A percentile compares a stretch with the other conserved stretches of the same genome.
Evolutionary conservation across 2,888 invertebrate genomes (phyloP).

Genomic region (Belgica antarctica): DNA sequence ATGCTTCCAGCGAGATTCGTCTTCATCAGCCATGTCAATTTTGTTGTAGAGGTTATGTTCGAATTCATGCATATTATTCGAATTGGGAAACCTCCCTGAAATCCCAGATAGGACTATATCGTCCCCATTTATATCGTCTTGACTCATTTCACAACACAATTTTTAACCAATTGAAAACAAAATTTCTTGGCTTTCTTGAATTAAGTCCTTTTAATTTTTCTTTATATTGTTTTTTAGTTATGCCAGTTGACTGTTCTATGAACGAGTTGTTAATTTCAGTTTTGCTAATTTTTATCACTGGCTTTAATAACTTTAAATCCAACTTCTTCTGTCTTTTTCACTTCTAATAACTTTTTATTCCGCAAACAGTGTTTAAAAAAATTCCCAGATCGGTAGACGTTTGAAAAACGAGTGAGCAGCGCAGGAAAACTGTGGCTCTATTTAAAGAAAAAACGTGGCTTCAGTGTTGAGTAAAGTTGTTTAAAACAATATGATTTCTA

Average conservation of each 20-base stretch:
- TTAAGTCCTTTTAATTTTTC: neutral
- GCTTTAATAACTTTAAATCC: neutral
- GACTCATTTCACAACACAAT: neutral
- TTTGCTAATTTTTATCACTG: neutral
- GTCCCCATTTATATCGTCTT: constrained; percentile 50
- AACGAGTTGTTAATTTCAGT: too few species aligned
- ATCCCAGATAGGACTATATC: constrained; percentile 62
- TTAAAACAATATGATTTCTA: neutral
- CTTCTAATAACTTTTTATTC: neutral
- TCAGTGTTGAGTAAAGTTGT: neutral
- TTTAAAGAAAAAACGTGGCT: neutral
- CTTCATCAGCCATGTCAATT: constrained; percentile 79
- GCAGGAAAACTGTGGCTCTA: neutral
- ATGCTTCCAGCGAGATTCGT: constrained; percentile 72
- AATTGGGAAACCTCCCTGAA: constrained; percentile 65
- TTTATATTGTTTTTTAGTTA: too few species aligned
- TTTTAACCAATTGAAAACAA: neutral
- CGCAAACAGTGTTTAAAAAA: neutral
- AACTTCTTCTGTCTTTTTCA: neutral
- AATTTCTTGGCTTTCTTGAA: neutral
- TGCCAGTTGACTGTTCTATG: too few species aligned
- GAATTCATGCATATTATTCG: constrained; percentile 63
- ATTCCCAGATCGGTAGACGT: neutral
- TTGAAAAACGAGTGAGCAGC: constrained; percentile 1
- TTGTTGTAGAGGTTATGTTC: constrained; percentile 62